phyloP scores from a whole-genome alignment of 2,888 invertebrate genomes.

The Eupsilia transversa region DNA sequence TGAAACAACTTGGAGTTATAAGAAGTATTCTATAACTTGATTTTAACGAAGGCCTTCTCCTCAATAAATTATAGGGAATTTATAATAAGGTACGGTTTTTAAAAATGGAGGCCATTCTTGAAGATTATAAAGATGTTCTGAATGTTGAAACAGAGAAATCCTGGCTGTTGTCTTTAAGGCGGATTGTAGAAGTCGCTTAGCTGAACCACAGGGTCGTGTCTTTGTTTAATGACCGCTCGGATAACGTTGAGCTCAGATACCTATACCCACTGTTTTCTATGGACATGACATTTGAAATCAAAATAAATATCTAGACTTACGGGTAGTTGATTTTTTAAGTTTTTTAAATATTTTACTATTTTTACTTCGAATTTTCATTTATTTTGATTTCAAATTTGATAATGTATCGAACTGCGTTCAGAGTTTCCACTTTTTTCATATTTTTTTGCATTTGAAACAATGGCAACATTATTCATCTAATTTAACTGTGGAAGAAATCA shows the following conservation, averaged over 20 bases:
- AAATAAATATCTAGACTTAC: not conserved
- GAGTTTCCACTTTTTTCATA: not conserved
- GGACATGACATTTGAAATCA: slow-evolving; percentile 19
- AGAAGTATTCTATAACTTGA: slow-evolving; percentile 32
- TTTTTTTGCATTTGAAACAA: not conserved
- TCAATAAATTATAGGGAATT: slow-evolving; percentile 20
- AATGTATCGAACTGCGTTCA: not conserved
- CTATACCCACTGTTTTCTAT: slow-evolving; percentile 22
- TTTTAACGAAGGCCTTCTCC: slow-evolving; percentile 12
- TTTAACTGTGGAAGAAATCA: not conserved
- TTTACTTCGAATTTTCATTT: not conserved
- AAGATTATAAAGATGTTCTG: not conserved
- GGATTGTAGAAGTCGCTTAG: slow-evolving; percentile 30
- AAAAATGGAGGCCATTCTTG: not conserved
- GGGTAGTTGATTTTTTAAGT: no score
- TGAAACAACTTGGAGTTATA: slow-evolving; percentile 28
- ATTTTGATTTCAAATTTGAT: not conserved
- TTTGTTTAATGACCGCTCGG: slow-evolving; percentile 29
- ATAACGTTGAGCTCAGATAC: slow-evolving; percentile 28
- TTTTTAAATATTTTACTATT: not conserved
- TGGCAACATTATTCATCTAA: not conserved
- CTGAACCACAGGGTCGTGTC: slow-evolving; percentile 11
- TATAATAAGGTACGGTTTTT: slow-evolving; percentile 20
- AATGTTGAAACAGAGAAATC: slow-evolving; percentile 2
- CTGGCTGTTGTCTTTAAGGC: slow-evolving; percentile 4